phyloP scores from a whole-genome alignment of 2,888 invertebrate genomes.

The Eilema caniola region DNA sequence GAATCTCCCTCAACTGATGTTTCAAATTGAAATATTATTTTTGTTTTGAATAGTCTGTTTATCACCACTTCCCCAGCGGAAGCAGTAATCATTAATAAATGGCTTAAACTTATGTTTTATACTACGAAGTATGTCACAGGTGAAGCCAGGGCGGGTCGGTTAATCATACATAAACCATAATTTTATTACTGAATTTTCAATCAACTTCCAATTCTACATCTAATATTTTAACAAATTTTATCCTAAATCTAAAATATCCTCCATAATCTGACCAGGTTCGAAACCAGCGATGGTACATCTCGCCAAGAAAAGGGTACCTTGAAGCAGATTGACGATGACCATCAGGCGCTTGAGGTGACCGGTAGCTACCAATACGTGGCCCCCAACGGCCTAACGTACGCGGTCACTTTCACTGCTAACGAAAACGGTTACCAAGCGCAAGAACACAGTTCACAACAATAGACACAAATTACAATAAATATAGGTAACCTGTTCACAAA shows the following conservation, averaged over 20 bases:
- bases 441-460: constrained; percentile 59
- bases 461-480: not conserved
- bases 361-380: constrained; percentile 85
- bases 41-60: too few relatives aligned
- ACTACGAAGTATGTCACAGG: too few relatives aligned
- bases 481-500: not conserved
- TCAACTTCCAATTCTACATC: not conserved
- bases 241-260: not conserved
- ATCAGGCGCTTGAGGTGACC: constrained; percentile 81
- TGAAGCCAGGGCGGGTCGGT: too few relatives aligned
- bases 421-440: constrained; percentile 87
- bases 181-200: not conserved
- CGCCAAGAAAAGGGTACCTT: constrained; percentile 85
- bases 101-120: too few relatives aligned
- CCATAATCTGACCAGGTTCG: constrained; percentile 64
- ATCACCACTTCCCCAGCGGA: too few relatives aligned
- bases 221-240: too few relatives aligned
- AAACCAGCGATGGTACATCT: constrained; percentile 84
- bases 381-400: constrained; percentile 85
- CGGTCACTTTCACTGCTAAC: constrained; percentile 85
- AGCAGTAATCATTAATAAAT: too few relatives aligned
- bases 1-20: too few relatives aligned
- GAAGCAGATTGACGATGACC: constrained; percentile 82
- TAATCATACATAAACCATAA: not conserved
- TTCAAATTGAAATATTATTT: too few relatives aligned